These are phyloP conservation scores for Anniella stebbinsi DNA, from an alignment of 2,797 vertebrate species.

Conservation along the genomic window DNA sequence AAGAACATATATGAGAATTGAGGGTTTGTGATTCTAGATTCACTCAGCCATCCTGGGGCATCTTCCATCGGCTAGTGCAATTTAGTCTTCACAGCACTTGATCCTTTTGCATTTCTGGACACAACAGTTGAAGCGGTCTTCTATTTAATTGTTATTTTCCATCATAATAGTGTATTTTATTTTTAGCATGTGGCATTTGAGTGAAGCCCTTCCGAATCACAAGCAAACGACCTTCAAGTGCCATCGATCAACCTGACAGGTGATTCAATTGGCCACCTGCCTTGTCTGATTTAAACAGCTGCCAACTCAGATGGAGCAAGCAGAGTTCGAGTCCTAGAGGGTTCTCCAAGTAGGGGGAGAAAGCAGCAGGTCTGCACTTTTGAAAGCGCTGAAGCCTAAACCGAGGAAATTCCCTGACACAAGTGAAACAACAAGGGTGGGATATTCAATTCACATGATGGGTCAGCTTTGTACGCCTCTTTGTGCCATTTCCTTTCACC, in stretches of 20 bases:
- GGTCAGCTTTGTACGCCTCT: rapidly evolving
- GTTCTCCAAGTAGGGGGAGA: constrained; percentile 12
- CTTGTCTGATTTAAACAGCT: constrained; percentile 63
- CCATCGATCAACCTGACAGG: constrained; percentile 73
- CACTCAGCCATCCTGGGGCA: not conserved
- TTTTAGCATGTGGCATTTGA: constrained; percentile 30
- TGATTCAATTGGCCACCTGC: constrained; percentile 69
- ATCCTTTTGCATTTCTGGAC: not conserved
- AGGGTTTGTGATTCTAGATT: not conserved
- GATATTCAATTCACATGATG: constrained; percentile 60
- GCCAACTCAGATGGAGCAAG: constrained; percentile 54
- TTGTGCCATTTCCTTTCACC: not conserved
- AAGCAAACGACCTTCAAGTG: constrained; percentile 54
- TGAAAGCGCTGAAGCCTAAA: constrained; percentile 67
- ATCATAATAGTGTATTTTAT: constrained; percentile 44
- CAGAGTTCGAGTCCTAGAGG: constrained; percentile 54
- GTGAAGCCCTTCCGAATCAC: constrained; percentile 47
- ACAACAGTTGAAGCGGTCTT: not conserved
- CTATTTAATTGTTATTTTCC: not conserved
- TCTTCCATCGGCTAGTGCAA: not conserved
- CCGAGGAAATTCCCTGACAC: constrained; percentile 70
- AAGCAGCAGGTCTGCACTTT: constrained; percentile 69
- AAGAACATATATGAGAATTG: not conserved
- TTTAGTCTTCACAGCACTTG: not conserved
- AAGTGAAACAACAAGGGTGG: constrained; percentile 61